These are phyloP conservation scores for Mythimna loreyi DNA, from an alignment of 2,888 invertebrate genomes.

Conservation along the genomic window DNA sequence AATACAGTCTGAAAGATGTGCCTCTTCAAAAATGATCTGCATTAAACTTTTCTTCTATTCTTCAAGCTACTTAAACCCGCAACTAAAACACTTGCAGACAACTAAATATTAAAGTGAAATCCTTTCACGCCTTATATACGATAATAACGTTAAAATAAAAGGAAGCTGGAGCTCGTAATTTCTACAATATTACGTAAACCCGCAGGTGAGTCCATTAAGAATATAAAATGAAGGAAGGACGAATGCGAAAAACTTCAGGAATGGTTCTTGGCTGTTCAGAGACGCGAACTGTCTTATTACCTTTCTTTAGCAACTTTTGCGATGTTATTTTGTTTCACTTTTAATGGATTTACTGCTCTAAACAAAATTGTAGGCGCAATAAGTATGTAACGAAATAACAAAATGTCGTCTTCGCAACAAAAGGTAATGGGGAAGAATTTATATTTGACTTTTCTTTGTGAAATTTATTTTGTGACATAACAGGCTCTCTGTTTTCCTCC, in stretches of 20 bases:
- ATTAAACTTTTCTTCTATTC: neutral
- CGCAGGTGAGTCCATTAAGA: conserved; percentile 81
- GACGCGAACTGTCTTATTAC: conserved; percentile 75
- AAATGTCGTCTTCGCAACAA: conserved; percentile 56
- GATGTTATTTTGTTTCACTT: conserved; percentile 67
- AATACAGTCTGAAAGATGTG: neutral
- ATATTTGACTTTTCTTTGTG: conserved; percentile 53
- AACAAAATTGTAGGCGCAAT: conserved; percentile 66
- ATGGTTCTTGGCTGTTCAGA: conserved; percentile 73
- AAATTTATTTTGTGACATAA: conserved; percentile 59
- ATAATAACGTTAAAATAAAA: conserved; percentile 61
- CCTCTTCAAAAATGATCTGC: neutral
- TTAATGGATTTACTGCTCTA: conserved; percentile 73
- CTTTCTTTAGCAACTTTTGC: conserved; percentile 73
- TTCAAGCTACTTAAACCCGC: neutral
- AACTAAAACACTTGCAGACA: conserved; percentile 26
- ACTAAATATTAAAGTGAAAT: conserved; percentile 33
- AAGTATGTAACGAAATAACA: conserved; percentile 62
- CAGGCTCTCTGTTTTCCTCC: conserved; percentile 46
- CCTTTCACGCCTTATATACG: conserved; percentile 44
- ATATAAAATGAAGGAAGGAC: conserved; percentile 79
- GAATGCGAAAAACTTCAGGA: conserved; percentile 79
- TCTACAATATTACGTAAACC: conserved; percentile 69
- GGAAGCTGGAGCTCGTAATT: conserved; percentile 64
- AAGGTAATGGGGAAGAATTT: conserved; percentile 56